Evolutionary conservation across 2,113 vertebrate genomes (phyloP).

Genomic region (Xiphorhynchus elegans): DNA sequence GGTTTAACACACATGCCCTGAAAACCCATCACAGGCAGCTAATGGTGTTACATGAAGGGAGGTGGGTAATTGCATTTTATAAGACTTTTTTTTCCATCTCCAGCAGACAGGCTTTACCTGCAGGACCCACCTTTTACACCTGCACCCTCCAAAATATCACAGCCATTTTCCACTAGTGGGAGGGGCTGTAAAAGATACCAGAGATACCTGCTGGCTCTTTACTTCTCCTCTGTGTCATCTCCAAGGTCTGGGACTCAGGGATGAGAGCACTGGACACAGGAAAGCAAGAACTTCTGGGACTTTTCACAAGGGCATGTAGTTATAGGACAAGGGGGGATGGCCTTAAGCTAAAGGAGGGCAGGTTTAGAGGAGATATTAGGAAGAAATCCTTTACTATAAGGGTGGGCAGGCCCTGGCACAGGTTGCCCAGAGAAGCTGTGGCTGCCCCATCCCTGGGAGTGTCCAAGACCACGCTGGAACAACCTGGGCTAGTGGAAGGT

Average conservation of each 20-base stretch:
- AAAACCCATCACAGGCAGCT: not conserved
- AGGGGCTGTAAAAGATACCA: rapidly evolving
- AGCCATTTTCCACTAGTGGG: rapidly evolving
- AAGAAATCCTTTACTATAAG: not conserved
- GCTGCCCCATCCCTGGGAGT: not conserved
- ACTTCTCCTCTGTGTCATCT: not conserved
- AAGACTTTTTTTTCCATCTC: not conserved
- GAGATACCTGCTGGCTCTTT: not conserved
- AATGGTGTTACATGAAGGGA: rapidly evolving
- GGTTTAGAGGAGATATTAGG: not conserved
- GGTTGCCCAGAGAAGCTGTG: not conserved
- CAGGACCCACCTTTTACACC: not conserved
- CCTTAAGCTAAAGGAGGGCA: not conserved
- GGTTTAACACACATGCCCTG: not conserved
- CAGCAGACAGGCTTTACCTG: not conserved
- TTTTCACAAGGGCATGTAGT: not conserved
- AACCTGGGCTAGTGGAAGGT: not conserved
- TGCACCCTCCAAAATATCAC: not conserved
- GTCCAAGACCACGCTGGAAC: not conserved
- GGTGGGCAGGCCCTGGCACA: not conserved
- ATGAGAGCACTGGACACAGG: not conserved
- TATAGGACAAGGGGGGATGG: rapidly evolving
- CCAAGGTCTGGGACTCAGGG: not conserved
- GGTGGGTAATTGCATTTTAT: not conserved
- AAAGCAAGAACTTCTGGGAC: not conserved